Percentiles rank a stretch among this genome's conserved stretches.
These are phyloP conservation scores for Dipus sagitta DNA, from an alignment of 2,797 vertebrate species.

Conservation along the genomic window DNA sequence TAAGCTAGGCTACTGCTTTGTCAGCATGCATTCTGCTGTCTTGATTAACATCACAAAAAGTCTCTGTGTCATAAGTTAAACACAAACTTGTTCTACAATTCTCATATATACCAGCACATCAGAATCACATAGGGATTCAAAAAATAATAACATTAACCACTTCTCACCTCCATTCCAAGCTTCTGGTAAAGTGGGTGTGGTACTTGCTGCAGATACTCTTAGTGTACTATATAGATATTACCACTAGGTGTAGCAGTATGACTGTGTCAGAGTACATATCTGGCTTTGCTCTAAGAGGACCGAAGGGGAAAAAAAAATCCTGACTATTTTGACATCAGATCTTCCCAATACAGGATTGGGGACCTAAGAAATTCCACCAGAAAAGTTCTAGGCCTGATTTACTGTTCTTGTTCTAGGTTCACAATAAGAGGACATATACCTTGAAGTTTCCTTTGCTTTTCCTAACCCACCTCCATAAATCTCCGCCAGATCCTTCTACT, in stretches of 20 bases:
- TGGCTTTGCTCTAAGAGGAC: not conserved
- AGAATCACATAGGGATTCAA: not conserved
- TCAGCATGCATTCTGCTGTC: not conserved
- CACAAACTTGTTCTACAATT: not conserved
- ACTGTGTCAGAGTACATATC: not conserved
- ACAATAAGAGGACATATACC: not conserved
- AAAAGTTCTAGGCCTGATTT: constrained; percentile 25
- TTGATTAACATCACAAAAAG: not conserved
- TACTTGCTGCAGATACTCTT: not conserved
- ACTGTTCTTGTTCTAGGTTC: constrained; percentile 5
- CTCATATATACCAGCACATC: constrained; percentile 1
- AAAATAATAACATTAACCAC: not conserved
- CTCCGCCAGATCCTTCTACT: not conserved
- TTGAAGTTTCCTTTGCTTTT: not conserved
- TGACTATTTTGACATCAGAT: not conserved
- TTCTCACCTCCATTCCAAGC: not conserved
- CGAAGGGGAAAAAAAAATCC: not conserved
- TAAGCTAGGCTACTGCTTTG: not conserved
- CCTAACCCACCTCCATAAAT: not conserved
- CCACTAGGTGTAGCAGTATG: constrained; percentile 53
- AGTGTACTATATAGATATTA: not conserved
- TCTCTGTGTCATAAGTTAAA: not conserved
- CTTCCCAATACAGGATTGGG: not conserved
- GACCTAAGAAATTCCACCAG: not conserved
- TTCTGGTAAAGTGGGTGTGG: not conserved